Evolutionary conservation across 2,888 invertebrate species (phyloP).

Genomic region (Syrista parreyssii): DNA sequence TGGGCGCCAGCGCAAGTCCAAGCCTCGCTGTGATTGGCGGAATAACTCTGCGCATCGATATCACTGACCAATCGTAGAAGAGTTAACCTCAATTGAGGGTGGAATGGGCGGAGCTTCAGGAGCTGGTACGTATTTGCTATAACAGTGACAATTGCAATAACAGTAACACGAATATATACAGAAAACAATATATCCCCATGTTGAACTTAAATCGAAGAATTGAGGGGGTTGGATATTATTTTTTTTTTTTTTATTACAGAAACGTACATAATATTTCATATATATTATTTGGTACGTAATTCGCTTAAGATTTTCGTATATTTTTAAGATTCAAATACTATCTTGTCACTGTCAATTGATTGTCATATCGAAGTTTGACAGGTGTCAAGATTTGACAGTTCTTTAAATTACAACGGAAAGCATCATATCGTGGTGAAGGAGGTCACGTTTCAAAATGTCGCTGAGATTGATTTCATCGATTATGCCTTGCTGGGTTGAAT

Average conservation of each 20-base stretch:
- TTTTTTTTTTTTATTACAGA: background rate
- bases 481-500: background rate
- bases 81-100: slow-evolving; percentile 52
- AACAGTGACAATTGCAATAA: slow-evolving; percentile 9
- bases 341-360: background rate
- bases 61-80: slow-evolving; percentile 52
- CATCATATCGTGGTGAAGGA: background rate
- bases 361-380: background rate
- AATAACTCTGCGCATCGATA: slow-evolving; percentile 69
- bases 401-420: background rate
- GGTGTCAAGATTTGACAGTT: background rate
- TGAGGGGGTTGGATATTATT: background rate
- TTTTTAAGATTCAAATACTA: background rate
- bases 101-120: slow-evolving; percentile 61
- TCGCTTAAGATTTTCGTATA: background rate
- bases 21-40: slow-evolving; percentile 61
- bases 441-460: background rate
- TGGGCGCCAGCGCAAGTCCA: slow-evolving; percentile 70
- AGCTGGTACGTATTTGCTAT: slow-evolving; percentile 5
- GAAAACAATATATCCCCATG: background rate
- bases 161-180: slow-evolving; percentile 10
- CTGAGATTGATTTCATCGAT: background rate
- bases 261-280: background rate
- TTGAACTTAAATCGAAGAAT: background rate
- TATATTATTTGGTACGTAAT: background rate